Percentiles rank a stretch among this genome's conserved stretches.
Conservation (phyloP, 2,113 vertebrate genomes). For the Candoia aspera region DNA sequence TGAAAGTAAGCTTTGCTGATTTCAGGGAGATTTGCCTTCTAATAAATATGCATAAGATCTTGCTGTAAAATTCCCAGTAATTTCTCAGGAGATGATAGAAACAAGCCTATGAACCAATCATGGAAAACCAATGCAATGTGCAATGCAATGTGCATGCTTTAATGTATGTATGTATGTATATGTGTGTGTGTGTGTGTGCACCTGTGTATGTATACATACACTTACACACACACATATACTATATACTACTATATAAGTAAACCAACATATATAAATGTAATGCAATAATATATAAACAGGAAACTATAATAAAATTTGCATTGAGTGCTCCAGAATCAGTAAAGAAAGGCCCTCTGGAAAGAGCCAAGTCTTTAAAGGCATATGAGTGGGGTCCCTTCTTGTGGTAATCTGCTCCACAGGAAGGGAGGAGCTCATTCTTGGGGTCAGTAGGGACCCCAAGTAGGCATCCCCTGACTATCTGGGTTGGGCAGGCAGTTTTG, state of each 20-base stretch:
- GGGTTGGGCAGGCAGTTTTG: neutral
- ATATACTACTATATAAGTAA: no score
- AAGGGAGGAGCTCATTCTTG: neutral
- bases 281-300: neutral
- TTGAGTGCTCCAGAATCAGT: neutral
- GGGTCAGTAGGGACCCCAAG: neutral
- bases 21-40: neutral
- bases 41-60: neutral
- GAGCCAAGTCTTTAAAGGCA: neutral
- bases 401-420: neutral
- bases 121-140: neutral
- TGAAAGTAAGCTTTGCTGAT: neutral
- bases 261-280: no score
- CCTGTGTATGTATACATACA: no score
- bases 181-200: no score
- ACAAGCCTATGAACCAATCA: neutral
- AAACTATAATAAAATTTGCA: neutral
- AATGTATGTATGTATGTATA: no score
- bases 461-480: neutral
- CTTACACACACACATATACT: no score
- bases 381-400: neutral
- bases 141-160: neutral
- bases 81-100: neutral
- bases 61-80: neutral
- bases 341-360: neutral